These are phyloP conservation scores for Sycophila sp. DNA, from an alignment of 1,140 invertebrate species.

Conservation along the genomic window DNA sequence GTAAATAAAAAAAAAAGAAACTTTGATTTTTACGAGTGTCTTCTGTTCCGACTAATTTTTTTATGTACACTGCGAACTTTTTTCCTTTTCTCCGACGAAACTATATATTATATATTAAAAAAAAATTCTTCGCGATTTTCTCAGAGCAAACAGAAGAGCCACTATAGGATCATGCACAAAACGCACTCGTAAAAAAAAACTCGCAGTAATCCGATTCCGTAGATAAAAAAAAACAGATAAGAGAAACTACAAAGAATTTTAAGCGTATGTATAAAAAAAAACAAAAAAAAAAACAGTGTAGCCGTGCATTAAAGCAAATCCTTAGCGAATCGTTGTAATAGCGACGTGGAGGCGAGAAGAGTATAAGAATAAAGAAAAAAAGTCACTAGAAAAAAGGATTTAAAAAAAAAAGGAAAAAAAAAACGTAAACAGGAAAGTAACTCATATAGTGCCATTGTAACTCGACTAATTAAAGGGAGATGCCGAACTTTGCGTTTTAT, in stretches of 20 bases:
- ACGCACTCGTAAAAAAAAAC: neutral
- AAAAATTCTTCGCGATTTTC: no score
- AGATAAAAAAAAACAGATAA: no score
- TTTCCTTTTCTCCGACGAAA: no score
- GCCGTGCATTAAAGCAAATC: neutral
- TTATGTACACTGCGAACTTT: no score
- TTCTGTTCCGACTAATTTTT: no score
- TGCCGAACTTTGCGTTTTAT: constrained; percentile 17
- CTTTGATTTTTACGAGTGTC: no score
- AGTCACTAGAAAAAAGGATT: neutral
- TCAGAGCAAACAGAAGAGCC: no score
- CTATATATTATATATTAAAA: no score
- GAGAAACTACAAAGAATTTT: no score
- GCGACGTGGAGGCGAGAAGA: neutral
- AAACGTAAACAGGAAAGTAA: constrained; percentile 24
- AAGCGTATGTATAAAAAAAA: neutral
- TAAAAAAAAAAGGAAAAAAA: constrained; percentile 48
- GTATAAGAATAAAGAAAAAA: no score
- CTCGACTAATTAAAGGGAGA: constrained; percentile 49
- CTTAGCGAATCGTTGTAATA: neutral
- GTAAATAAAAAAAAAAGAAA: no score
- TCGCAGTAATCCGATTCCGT: neutral
- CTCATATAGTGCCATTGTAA: constrained; percentile 65
- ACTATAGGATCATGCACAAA: no score
- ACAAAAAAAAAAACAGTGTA: constrained; percentile 16